These are phyloP conservation scores for Micropoecilia bifurca DNA, from an alignment of 2,797 vertebrate genomes.

Conservation along the genomic window DNA sequence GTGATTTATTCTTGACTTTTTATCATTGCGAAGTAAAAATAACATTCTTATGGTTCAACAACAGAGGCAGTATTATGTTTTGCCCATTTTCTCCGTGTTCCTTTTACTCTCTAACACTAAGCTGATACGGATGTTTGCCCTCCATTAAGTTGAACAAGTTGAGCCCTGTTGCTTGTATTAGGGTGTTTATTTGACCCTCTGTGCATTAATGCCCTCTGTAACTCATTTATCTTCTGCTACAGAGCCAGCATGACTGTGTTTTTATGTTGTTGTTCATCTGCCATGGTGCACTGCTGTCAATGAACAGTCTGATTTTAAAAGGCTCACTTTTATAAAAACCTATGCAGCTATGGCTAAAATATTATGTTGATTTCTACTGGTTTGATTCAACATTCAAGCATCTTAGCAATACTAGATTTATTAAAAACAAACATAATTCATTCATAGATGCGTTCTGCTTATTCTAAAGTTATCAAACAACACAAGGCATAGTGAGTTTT, in stretches of 20 bases:
- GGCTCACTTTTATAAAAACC: constrained; percentile 3
- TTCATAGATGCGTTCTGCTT: not conserved
- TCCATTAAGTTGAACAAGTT: constrained; percentile 47
- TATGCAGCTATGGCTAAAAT: constrained; percentile 6
- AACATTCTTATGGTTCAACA: not conserved
- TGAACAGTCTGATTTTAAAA: not conserved
- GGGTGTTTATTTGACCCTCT: constrained; percentile 35
- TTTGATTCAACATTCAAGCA: constrained; percentile 11
- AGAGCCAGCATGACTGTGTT: constrained; percentile 24
- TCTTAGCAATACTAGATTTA: not conserved
- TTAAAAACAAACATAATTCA: not conserved
- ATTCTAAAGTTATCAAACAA: not conserved
- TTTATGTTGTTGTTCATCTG: constrained; percentile 1
- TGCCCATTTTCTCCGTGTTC: constrained; percentile 7
- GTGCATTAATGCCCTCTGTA: constrained; percentile 37
- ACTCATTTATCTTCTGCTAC: constrained; percentile 47
- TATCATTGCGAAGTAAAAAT: not conserved
- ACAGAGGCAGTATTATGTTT: not conserved
- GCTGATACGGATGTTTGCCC: constrained; percentile 33
- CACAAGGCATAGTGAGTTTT: not conserved
- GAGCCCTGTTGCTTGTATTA: constrained; percentile 29
- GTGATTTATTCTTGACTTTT: constrained; percentile 7
- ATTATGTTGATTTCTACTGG: constrained; percentile 13
- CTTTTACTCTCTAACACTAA: constrained; percentile 12
- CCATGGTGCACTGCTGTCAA: not conserved